Evolutionary conservation across 2,113 vertebrate genomes (phyloP).

Genomic region (Tupaia tana): DNA sequence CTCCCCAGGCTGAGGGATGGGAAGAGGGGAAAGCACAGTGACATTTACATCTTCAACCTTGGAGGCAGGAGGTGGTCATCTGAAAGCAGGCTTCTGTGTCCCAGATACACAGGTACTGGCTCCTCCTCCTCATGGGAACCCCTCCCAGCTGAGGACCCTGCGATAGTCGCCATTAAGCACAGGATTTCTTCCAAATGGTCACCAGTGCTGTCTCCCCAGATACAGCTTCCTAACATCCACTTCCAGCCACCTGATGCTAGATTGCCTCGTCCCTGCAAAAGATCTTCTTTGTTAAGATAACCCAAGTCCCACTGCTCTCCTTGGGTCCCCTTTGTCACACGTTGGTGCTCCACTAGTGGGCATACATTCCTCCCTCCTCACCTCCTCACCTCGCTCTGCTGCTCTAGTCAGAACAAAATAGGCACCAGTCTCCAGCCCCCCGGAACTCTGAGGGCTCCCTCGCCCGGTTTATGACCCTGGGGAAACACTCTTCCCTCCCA

Average conservation of each 20-base stretch:
- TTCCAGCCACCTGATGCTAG: background rate
- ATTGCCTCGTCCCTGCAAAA: background rate
- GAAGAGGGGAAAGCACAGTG: background rate
- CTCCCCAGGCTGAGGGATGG: background rate
- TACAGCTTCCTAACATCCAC: background rate
- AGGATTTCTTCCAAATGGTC: background rate
- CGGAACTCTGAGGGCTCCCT: background rate
- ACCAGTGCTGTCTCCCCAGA: background rate
- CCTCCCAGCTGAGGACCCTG: background rate
- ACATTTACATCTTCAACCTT: background rate
- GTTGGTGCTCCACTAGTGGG: background rate
- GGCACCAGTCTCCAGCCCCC: background rate
- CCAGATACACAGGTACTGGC: background rate
- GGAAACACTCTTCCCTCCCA: background rate
- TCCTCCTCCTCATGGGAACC: background rate
- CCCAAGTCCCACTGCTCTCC: background rate
- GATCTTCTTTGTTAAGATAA: background rate
- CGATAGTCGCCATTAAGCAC: accelerated
- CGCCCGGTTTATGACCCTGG: background rate
- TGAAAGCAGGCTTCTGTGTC: background rate
- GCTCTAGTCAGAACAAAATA: background rate
- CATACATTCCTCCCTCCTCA: background rate
- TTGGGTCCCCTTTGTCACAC: background rate
- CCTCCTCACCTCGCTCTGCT: background rate
- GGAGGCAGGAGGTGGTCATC: background rate